Percentiles rank a stretch among this genome's conserved stretches.
phyloP scores from a whole-genome alignment of 2,888 invertebrate species.

The Agelastica alni region DNA sequence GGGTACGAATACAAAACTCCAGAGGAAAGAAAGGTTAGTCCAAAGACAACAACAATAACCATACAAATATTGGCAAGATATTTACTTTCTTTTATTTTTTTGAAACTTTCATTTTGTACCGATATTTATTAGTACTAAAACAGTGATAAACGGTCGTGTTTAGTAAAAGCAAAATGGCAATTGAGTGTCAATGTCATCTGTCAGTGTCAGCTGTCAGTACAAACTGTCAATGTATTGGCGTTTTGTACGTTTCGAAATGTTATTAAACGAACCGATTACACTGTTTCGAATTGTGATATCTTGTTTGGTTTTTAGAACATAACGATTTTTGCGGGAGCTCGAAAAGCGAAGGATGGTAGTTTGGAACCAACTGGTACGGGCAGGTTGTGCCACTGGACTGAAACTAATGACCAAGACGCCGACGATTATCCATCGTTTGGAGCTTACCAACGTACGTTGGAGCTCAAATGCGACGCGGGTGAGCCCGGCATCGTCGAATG shows the following conservation, averaged over 20 bases:
- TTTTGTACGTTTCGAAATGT: neutral
- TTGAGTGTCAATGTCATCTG: too few relatives aligned
- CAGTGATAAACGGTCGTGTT: too few relatives aligned
- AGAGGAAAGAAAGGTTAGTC: constrained; percentile 76
- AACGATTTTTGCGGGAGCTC: constrained; percentile 81
- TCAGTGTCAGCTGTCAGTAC: too few relatives aligned
- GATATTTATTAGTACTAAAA: too few relatives aligned
- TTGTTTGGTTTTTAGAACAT: constrained; percentile 73
- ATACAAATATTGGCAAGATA: too few relatives aligned
- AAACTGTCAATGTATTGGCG: too few relatives aligned
- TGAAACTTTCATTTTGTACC: too few relatives aligned
- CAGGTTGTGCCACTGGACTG: constrained; percentile 86
- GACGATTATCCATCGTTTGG: constrained; percentile 88
- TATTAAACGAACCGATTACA: too few relatives aligned
- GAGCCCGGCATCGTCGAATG: constrained; percentile 84
- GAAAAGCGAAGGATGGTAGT: constrained; percentile 69
- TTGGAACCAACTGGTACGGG: constrained; percentile 78
- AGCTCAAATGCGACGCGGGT: constrained; percentile 81
- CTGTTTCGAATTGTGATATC: too few relatives aligned
- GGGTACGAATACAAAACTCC: constrained; percentile 84
- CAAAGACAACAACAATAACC: too few relatives aligned
- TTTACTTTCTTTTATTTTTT: too few relatives aligned
- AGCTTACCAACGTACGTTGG: constrained; percentile 84
- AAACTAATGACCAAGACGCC: constrained; percentile 73
- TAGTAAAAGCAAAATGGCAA: too few relatives aligned